Evolutionary conservation across 2,797 vertebrate genomes (phyloP), one percentile per base, ranked within the genome.

Genomic region (Molothrus aeneus): DNA sequence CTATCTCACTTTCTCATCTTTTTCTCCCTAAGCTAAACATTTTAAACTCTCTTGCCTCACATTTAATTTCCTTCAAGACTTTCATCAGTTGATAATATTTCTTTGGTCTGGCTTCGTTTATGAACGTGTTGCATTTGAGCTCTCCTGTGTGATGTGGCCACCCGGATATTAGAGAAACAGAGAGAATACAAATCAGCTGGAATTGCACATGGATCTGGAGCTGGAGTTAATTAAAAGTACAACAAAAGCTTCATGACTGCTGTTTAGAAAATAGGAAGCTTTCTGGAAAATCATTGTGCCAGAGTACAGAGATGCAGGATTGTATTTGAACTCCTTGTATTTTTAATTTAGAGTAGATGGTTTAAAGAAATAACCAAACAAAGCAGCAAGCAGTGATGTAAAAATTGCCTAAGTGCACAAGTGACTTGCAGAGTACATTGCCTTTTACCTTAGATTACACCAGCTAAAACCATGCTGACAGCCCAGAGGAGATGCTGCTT

Each of bases 41-140:
- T 93, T 84, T 73, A 84, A 93, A 64, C 78, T 68, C 56, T 81
- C 70, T 94, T 82, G 69, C 77, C 48, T 94, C 90, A 51, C 68
- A 68, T 96, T 95, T 97, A 72, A 97, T 97, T 96, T 97, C 96
- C 95, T 95, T 77, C 68, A 68, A 71, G 53, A 8, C 48, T 82
- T 86, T 78, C 95, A 94, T 95, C 86, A 15, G 70, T 29, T 73
- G 63, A 63, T 92, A 78, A 86, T 59, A 60, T 77, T 93, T 75
- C 50, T 88, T 74, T 78, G 81, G 61, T 17, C 71, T n/a, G 57
- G 29, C 53, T 47, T 6, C 40, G 77, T 56, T 95, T 92, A 95
- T 93, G 93, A 96, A 47, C 68, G 40, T 7, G 36, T 88, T 78
- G 63, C 13, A 13, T 90, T 80, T 73, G 56, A 92, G 64, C 64